A percentile compares a stretch with the other conserved stretches of the same genome.
Evolutionary conservation across 2,888 invertebrate genomes (phyloP).

Genomic region (Clistopyga incitator): DNA sequence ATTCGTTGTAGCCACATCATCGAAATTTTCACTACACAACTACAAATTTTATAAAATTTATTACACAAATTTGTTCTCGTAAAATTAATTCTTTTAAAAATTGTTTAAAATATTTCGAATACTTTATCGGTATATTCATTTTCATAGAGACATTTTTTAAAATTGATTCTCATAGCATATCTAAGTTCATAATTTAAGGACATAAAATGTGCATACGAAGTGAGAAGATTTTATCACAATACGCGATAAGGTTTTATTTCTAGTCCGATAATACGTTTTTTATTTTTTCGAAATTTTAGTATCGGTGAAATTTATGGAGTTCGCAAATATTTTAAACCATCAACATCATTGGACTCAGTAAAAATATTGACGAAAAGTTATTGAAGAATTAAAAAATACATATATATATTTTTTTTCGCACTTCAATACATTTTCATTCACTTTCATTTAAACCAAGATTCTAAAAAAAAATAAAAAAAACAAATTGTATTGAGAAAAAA

Average conservation of each 20-base stretch:
- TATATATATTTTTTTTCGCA: too few species aligned
- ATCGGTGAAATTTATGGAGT: not conserved
- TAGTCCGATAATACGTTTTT: slow-evolving; percentile 34
- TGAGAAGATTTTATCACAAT: not conserved
- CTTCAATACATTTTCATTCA: too few species aligned
- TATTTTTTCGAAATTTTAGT: slow-evolving; percentile 41
- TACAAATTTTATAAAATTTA: too few species aligned
- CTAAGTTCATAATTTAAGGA: too few species aligned
- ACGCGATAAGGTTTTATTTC: not conserved
- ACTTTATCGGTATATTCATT: too few species aligned
- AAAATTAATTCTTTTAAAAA: not conserved
- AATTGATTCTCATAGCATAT: too few species aligned
- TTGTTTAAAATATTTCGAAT: too few species aligned
- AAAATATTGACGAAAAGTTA: not conserved
- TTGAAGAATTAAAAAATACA: slow-evolving; percentile 31
- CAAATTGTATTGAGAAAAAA: too few species aligned
- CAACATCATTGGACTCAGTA: not conserved
- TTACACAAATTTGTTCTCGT: not conserved
- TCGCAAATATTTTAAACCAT: not conserved
- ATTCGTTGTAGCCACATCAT: not conserved
- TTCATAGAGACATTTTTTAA: too few species aligned
- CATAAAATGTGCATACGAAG: not conserved
- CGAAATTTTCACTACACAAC: not conserved
- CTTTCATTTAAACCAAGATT: too few species aligned
- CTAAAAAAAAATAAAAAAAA: too few species aligned